Evolutionary conservation across 2,888 invertebrate species (phyloP).

Genomic region (Aquatica leii): DNA sequence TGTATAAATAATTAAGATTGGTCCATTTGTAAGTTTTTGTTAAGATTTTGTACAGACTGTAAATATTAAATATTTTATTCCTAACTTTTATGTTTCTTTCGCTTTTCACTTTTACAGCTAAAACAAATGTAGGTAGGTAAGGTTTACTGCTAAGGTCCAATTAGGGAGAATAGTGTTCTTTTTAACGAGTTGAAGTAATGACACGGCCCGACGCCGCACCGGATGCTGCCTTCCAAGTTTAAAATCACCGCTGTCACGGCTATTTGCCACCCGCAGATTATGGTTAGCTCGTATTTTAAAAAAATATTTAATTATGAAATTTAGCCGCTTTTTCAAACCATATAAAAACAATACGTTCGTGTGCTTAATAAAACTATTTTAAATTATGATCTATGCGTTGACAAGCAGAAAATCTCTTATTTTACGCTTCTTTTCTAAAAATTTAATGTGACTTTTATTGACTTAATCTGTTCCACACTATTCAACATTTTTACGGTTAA

Average conservation of each 20-base stretch:
- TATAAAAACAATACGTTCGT: too few relatives aligned
- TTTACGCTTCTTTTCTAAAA: slow-evolving; percentile 46
- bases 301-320: slow-evolving; percentile 45
- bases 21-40: slow-evolving; percentile 41
- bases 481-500: slow-evolving; percentile 24
- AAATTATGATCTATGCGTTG: slow-evolving; percentile 33
- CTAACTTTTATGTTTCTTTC: background rate
- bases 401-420: slow-evolving; percentile 48
- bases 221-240: slow-evolving; percentile 55
- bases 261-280: slow-evolving; percentile 56
- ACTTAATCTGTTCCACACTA: slow-evolving; percentile 31
- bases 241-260: slow-evolving; percentile 52
- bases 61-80: slow-evolving; percentile 53
- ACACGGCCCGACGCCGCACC: slow-evolving; percentile 55
- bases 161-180: slow-evolving; percentile 56
- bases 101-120: background rate
- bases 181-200: slow-evolving; percentile 57
- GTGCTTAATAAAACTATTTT: too few relatives aligned
- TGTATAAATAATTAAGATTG: slow-evolving; percentile 45
- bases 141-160: slow-evolving; percentile 51
- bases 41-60: slow-evolving; percentile 58
- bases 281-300: slow-evolving; percentile 47
- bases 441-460: slow-evolving; percentile 48
- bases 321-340: slow-evolving; percentile 10
- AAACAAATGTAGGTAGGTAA: slow-evolving; percentile 30